Percentiles rank a stretch among this genome's conserved stretches.
phyloP scores from a whole-genome alignment of 2,797 vertebrate species.

The Pogoniulus pusillus region DNA sequence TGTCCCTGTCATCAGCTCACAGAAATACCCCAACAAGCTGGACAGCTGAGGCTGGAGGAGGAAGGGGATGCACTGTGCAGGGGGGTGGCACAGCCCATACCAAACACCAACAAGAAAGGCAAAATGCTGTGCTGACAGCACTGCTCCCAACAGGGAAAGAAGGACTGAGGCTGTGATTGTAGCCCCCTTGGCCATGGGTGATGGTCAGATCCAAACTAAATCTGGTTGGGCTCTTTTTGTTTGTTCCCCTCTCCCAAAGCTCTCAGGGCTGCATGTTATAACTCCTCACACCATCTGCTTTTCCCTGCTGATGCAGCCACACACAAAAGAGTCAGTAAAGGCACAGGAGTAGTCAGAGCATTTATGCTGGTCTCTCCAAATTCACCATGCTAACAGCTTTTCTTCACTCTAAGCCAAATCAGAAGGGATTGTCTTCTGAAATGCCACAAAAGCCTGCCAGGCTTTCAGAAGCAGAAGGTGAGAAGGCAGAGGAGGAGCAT shows the following conservation, averaged over 20 bases:
- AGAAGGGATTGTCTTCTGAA: not conserved
- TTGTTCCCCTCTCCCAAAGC: not conserved
- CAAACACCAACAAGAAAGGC: not conserved
- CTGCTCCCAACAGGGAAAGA: not conserved
- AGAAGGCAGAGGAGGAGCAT: not conserved
- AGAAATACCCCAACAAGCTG: not conserved
- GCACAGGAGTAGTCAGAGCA: not conserved
- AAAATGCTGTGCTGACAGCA: not conserved
- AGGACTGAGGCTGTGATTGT: accelerated
- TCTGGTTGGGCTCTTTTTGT: accelerated
- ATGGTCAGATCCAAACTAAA: not conserved
- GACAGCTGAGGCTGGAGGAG: not conserved
- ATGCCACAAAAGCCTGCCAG: slow-evolving; percentile 8
- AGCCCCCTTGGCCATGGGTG: accelerated
- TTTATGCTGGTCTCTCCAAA: not conserved
- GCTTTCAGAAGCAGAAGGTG: not conserved
- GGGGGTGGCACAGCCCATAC: not conserved
- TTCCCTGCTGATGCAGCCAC: not conserved
- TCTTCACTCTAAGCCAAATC: not conserved
- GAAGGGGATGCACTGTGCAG: not conserved
- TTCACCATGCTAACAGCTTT: not conserved
- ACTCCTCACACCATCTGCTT: not conserved
- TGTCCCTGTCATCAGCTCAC: not conserved
- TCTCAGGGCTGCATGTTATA: not conserved
- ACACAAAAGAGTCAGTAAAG: not conserved